These are phyloP conservation scores for Phataginus tetradactyla DNA, from an alignment of 2,797 vertebrate species.

Conservation along the genomic window DNA sequence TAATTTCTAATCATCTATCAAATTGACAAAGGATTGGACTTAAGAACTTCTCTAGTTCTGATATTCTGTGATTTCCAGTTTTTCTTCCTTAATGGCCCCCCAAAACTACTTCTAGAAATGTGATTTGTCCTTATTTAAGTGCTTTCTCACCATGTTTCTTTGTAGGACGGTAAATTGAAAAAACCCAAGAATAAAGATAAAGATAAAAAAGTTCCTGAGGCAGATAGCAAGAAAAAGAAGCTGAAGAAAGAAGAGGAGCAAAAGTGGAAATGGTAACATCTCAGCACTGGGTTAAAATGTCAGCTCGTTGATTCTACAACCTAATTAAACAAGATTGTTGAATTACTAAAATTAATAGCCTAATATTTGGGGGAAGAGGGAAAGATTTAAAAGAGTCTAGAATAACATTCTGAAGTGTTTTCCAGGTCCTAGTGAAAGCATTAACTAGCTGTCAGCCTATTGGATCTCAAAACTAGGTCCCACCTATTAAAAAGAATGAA, in stretches of 20 bases:
- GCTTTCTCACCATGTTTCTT: slow-evolving; percentile 69
- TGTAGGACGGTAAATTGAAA: slow-evolving; percentile 93
- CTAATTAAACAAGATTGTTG: slow-evolving; percentile 3
- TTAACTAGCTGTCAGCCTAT: background rate
- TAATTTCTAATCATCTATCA: background rate
- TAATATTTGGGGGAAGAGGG: background rate
- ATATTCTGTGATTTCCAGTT: background rate
- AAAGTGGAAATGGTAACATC: slow-evolving; percentile 97
- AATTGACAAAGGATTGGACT: background rate
- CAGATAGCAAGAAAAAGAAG: slow-evolving; percentile 93
- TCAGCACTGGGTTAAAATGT: slow-evolving; percentile 49
- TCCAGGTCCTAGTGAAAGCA: background rate
- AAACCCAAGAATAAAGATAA: slow-evolving; percentile 93
- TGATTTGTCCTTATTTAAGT: slow-evolving; percentile 58
- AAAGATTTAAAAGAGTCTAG: background rate
- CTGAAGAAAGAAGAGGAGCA: slow-evolving; percentile 97
- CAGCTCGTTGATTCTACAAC: slow-evolving; percentile 39
- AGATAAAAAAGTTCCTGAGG: slow-evolving; percentile 90
- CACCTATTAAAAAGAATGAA: background rate
- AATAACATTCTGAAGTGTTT: slow-evolving; percentile 46
- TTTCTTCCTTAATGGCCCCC: slow-evolving; percentile 23
- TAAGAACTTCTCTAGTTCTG: background rate
- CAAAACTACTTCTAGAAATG: background rate
- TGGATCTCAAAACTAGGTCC: background rate
- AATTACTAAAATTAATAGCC: background rate